A percentile compares a stretch with the other conserved stretches of the same genome.
Conservation (phyloP, 2,797 vertebrate species). For the Anguilla megastoma region DNA sequence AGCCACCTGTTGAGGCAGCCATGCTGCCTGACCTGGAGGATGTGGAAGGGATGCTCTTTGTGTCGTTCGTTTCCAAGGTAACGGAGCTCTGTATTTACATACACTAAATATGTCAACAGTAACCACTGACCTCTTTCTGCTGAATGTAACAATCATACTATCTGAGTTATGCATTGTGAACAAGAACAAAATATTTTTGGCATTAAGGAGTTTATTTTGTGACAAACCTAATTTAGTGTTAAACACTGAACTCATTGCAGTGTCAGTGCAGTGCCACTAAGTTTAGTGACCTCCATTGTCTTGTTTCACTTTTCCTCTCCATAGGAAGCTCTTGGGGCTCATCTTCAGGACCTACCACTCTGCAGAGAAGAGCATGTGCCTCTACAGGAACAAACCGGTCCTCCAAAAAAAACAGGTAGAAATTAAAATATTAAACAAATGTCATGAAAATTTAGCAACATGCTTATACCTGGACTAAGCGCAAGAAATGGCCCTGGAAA, state of each 20-base stretch:
- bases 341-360: constrained; percentile 57
- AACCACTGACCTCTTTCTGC: neutral
- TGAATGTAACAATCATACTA: neutral
- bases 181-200: neutral
- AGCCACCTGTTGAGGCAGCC: constrained; percentile 61
- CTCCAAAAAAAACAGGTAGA: neutral
- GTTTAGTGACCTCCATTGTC: neutral
- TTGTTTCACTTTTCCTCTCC: constrained; percentile 21
- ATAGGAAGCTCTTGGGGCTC: constrained; percentile 75
- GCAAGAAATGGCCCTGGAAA: neutral
- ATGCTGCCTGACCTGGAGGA: constrained; percentile 92
- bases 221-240: neutral
- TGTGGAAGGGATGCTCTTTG: constrained; percentile 94
- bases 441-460: neutral
- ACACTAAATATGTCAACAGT: neutral
- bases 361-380: constrained; percentile 21
- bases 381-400: constrained; percentile 32
- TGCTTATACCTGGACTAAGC: neutral
- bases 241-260: neutral
- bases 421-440: neutral
- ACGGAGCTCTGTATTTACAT: constrained; percentile 38
- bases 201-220: neutral
- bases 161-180: neutral
- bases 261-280: neutral
- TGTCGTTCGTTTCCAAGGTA: constrained; percentile 97